Conservation (phyloP, 2,888 invertebrate genomes). For the Sepioteuthis lessoniana region DNA sequence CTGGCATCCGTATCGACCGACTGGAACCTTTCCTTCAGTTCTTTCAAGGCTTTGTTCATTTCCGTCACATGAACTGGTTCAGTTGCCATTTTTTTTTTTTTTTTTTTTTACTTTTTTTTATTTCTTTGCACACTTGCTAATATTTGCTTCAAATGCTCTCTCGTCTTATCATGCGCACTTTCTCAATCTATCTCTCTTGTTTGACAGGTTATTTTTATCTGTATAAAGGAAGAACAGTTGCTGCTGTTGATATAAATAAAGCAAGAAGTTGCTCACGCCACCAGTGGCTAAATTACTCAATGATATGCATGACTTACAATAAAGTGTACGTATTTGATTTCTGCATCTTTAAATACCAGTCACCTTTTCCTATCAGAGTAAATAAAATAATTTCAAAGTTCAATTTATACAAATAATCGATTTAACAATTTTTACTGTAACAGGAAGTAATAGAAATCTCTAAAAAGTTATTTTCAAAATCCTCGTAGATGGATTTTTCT, state of each 20-base stretch:
- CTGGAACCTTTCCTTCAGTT: not conserved
- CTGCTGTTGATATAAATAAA: not conserved
- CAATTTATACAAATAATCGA: too few species aligned
- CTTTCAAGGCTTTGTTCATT: not conserved
- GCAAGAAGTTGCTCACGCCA: not conserved
- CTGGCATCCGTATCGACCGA: not conserved
- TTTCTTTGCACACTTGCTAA: too few species aligned
- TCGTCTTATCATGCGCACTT: not conserved
- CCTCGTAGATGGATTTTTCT: too few species aligned
- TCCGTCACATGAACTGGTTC: not conserved
- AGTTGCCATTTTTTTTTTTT: not conserved
- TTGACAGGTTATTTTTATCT: too few species aligned
- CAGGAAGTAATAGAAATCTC: too few species aligned
- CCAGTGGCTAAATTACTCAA: not conserved
- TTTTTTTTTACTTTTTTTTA: too few species aligned
- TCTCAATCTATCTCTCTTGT: not conserved
- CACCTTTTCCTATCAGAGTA: too few species aligned
- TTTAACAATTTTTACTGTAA: too few species aligned
- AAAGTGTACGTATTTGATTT: not conserved
- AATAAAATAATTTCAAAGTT: too few species aligned
- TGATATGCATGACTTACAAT: not conserved
- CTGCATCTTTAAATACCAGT: too few species aligned
- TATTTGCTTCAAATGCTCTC: not conserved
- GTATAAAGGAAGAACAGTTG: too few species aligned
- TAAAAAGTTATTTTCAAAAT: too few species aligned